Evolutionary conservation across 2,888 invertebrate genomes (phyloP).

Genomic region (Drosophila prolongata): DNA sequence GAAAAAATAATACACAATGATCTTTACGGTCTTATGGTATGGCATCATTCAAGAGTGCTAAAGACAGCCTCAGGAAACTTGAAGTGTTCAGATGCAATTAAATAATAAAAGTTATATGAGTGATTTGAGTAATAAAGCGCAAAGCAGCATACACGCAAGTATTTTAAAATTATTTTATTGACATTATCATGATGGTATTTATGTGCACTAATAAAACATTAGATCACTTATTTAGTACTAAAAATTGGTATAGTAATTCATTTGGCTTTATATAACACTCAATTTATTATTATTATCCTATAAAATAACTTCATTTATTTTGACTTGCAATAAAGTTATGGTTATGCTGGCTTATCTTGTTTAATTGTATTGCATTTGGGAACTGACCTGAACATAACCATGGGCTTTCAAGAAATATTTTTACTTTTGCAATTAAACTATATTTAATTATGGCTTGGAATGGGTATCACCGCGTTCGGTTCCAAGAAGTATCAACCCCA

Average conservation of each 20-base stretch:
- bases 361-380: too few relatives aligned
- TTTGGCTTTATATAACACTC: too few relatives aligned
- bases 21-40: constrained; percentile 4
- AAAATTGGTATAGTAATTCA: too few relatives aligned
- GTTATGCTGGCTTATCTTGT: too few relatives aligned
- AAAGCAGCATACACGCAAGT: too few relatives aligned
- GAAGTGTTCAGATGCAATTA: neutral
- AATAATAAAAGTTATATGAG: neutral
- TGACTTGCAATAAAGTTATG: too few relatives aligned
- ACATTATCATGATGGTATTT: too few relatives aligned
- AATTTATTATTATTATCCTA: too few relatives aligned
- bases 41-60: neutral
- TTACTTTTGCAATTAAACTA: neutral
- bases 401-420: neutral
- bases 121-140: neutral
- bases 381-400: too few relatives aligned
- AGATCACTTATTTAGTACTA: too few relatives aligned
- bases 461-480: constrained; percentile 30
- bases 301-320: too few relatives aligned
- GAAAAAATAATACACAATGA: constrained; percentile 10
- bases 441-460: neutral
- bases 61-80: neutral
- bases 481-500: neutral
- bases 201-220: too few relatives aligned
- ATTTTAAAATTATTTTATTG: neutral